phyloP scores from a whole-genome alignment of 1,140 invertebrate genomes.

The Phortica variegata region DNA sequence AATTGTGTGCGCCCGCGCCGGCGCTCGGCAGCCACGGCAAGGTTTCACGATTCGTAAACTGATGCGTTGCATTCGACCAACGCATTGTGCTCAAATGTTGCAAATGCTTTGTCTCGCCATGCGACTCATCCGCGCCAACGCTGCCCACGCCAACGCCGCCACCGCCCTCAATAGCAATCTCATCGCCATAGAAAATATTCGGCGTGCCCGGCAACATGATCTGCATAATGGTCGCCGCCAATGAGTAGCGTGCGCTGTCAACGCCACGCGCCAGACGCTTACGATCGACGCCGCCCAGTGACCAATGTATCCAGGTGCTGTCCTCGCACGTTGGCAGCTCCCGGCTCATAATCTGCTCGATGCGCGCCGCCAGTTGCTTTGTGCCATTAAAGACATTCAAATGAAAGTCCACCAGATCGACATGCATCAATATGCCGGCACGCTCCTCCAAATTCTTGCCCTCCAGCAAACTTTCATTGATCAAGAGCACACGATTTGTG shows the following conservation, averaged over 20 bases:
- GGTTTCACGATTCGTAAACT: conserved; percentile 58
- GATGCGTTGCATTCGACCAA: conserved; percentile 56
- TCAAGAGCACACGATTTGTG: conserved; percentile 66
- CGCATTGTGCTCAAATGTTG: conserved; percentile 69
- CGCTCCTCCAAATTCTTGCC: conserved; percentile 52
- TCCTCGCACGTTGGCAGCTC: conserved; percentile 48
- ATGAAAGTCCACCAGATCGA: conserved; percentile 72
- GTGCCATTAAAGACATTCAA: conserved; percentile 65
- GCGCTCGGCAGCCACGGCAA: conserved; percentile 65
- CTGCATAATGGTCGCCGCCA: conserved; percentile 67
- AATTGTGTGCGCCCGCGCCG: conserved; percentile 52
- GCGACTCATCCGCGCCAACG: conserved; percentile 59
- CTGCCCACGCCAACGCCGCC: too few relatives aligned
- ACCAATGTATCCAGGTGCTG: conserved; percentile 76
- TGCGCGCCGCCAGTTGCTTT: conserved; percentile 61
- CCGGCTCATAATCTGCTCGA: conserved; percentile 62
- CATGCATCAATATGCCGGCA: conserved; percentile 62
- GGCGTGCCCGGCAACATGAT: conserved; percentile 78
- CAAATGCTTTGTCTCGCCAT: conserved; percentile 64
- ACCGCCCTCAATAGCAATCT: conserved; percentile 66
- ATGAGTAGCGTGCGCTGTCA: conserved; percentile 57
- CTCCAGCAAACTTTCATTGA: conserved; percentile 63
- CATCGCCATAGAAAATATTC: conserved; percentile 80
- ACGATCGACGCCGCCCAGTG: conserved; percentile 62
- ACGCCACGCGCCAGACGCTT: conserved; percentile 61